A percentile compares a stretch with the other conserved stretches of the same genome.
These are phyloP conservation scores for Hydropotes inermis DNA, from an alignment of 2,113 vertebrate species.

Conservation along the genomic window DNA sequence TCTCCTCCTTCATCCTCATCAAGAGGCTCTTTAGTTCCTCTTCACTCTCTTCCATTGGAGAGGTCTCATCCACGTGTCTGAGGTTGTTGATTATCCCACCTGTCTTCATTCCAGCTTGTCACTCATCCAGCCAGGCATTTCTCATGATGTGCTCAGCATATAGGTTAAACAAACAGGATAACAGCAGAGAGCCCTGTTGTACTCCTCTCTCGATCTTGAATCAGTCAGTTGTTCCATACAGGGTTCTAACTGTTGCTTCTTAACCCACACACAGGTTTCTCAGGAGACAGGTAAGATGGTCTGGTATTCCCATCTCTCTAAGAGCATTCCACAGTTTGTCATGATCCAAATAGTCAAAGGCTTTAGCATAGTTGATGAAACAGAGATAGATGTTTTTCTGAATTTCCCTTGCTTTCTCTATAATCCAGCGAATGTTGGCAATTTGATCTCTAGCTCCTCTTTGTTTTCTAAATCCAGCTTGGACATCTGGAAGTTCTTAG, in stretches of 20 bases:
- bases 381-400: not conserved
- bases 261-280: fast-evolving
- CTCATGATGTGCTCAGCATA: not conserved
- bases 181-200: fast-evolving
- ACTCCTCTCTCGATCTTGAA: not conserved
- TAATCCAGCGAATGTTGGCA: not conserved
- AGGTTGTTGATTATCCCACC: not conserved
- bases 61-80: not conserved
- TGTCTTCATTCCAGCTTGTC: not conserved
- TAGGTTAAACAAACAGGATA: not conserved
- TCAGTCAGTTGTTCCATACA: fast-evolving
- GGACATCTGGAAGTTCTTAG: not conserved
- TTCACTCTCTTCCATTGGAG: not conserved
- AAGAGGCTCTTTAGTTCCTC: not conserved
- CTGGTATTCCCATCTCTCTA: not conserved
- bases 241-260: not conserved
- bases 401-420: not conserved
- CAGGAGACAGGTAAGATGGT: not conserved
- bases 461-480: not conserved
- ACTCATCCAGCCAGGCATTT: not conserved
- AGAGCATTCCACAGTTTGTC: not conserved
- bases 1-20: not conserved
- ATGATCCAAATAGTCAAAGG: not conserved
- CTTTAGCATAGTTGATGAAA: not conserved
- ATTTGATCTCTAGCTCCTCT: not conserved